Evolutionary conservation across 2,113 vertebrate genomes (phyloP).

Genomic region (Clarias gariepinus): DNA sequence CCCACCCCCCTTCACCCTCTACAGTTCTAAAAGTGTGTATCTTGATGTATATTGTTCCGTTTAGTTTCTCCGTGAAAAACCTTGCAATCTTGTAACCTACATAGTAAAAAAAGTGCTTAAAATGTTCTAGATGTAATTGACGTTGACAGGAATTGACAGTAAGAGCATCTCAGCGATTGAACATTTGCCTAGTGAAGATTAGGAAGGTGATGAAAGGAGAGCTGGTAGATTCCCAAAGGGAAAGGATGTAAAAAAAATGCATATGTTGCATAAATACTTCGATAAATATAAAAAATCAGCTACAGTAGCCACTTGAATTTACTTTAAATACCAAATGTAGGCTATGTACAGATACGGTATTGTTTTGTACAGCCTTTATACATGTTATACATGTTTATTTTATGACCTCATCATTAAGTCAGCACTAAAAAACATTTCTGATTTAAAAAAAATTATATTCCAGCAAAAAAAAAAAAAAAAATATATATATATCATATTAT

Average conservation of each 20-base stretch:
- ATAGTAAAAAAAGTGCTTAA: not conserved
- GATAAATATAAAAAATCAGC: not conserved
- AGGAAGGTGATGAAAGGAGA: conserved; percentile 6
- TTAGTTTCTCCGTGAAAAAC: not conserved
- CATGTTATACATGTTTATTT: too few species aligned
- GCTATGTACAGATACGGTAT: too few species aligned
- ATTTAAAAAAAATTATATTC: too few species aligned
- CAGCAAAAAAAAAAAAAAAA: too few species aligned
- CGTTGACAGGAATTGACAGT: not conserved
- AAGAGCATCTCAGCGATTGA: not conserved
- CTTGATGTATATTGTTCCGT: not conserved
- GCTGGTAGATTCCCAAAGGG: not conserved
- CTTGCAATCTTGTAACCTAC: not conserved
- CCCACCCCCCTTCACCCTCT: not conserved
- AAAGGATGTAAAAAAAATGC: not conserved
- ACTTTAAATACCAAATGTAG: not conserved
- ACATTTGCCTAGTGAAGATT: not conserved
- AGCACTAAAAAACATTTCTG: too few species aligned
- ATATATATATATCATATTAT: too few species aligned
- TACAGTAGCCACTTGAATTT: not conserved
- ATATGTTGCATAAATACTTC: not conserved
- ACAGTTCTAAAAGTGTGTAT: not conserved
- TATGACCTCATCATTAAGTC: too few species aligned
- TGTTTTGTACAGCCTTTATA: too few species aligned
- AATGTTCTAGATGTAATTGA: not conserved